Evolutionary conservation across 1,140 invertebrate genomes (phyloP), one percentile per base, ranked within the genome.

Genomic region (Euglossa dilemma): DNA sequence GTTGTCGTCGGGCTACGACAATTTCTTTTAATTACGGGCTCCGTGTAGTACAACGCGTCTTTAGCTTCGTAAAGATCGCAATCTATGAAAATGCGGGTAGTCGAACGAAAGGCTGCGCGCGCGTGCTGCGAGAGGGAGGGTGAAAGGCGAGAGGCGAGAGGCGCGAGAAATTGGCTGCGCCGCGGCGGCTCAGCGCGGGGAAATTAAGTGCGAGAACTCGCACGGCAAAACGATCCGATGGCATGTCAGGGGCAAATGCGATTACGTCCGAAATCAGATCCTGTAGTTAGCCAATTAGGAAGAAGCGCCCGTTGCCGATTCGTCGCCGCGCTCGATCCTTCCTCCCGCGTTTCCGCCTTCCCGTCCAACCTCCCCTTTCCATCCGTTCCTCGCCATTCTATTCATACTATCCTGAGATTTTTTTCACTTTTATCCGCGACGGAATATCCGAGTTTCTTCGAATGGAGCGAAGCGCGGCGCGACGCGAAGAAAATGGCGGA

Each of bases 221-320:
- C 80, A 85, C 84, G 70, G 76, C 64, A 66, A 85, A 76, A 85
- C 81, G 74, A 81, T 87, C 59, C 83, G 61, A 63, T 90, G 80
- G 89, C 89, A 84, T 89, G 89, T 87, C 80, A 82, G 74, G 56
- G 61, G 69, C 56, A 85, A 90, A 90, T 87, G 80, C 85, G 85
- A 90, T 90, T 90, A 89, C 82, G 28, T n/a, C 59, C 83, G 89
- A 90, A 90, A 90, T 90, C 89, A 90, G 89, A 90, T 83, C 89
- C 87, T 54, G 78, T 73, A 78, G 83, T 90, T 90, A 89, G 74
- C 85, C 89, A 90, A 90, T 90, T 90, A 90, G 64, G 77, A 74
- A 67, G 50, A 78, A 84, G 80, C 61, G 67, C 56, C 78, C 45
- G 67, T 69, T 54, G 81, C 70, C 72, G 56, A 72, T 84, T 20